Evolutionary conservation across 2,113 vertebrate species (phyloP).

Genomic region (Serinus canaria): DNA sequence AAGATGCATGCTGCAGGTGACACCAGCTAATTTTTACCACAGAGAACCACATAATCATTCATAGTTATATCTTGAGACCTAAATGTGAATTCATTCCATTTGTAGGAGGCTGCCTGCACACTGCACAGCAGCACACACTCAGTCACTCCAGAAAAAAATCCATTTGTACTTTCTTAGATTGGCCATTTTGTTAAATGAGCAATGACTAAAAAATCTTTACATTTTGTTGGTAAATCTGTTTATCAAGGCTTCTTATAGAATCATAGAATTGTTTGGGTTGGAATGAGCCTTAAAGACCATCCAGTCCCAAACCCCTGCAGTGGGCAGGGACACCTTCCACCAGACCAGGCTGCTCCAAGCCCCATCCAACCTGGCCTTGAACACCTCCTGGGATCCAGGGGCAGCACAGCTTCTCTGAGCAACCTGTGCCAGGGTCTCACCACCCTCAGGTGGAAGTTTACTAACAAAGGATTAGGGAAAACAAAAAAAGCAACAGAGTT

Average conservation of each 20-base stretch:
- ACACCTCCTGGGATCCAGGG: neutral
- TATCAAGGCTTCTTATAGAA: neutral
- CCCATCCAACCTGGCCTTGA: too few species aligned
- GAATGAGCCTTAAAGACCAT: neutral
- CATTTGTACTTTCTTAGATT: neutral
- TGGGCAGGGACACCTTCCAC: neutral
- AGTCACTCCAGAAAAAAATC: neutral
- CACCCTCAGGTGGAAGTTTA: neutral
- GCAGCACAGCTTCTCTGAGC: neutral
- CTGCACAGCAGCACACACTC: neutral
- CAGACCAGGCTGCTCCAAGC: neutral
- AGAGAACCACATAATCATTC: neutral
- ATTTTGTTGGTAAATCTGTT: neutral
- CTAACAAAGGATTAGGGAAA: neutral
- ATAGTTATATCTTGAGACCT: neutral
- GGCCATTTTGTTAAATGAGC: neutral
- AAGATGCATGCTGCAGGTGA: neutral
- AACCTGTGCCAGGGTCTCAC: neutral
- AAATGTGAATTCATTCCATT: neutral
- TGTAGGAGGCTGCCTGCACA: neutral
- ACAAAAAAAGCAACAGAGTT: accelerated
- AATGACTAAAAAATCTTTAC: neutral
- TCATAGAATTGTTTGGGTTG: neutral
- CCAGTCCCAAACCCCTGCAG: neutral
- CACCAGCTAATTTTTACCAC: neutral